Conservation (phyloP, 1,140 invertebrate species). For the Bombyx mori region ASM3026992v2 NC_085110.1:15033001-15033500, state of each 20-base stretch:
- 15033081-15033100: conserved; percentile 73
- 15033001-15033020: too few relatives aligned
- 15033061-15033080: conserved; percentile 86
- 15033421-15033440: too few relatives aligned
- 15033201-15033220: conserved; percentile 36
- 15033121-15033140: conserved; percentile 73
- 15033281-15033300: conserved; percentile 48
- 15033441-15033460: too few relatives aligned
- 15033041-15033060: conserved; percentile 88
- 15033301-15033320: conserved; percentile 14
- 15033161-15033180: conserved; percentile 73
- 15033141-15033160: conserved; percentile 79
- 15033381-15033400: not conserved
- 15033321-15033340: conserved; percentile 34
- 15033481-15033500: too few relatives aligned
- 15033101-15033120: conserved; percentile 50
- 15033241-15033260: conserved; percentile 36
- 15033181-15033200: conserved; percentile 72
- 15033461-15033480: too few relatives aligned
- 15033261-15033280: conserved; percentile 25
- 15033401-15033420: too few relatives aligned
- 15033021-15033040: conserved; percentile 90
- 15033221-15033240: conserved; percentile 38
- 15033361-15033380: not conserved
- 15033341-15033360: conserved; percentile 42